Conservation (phyloP, 2,797 vertebrate species). For the Rhinichthys osculus region DNA sequence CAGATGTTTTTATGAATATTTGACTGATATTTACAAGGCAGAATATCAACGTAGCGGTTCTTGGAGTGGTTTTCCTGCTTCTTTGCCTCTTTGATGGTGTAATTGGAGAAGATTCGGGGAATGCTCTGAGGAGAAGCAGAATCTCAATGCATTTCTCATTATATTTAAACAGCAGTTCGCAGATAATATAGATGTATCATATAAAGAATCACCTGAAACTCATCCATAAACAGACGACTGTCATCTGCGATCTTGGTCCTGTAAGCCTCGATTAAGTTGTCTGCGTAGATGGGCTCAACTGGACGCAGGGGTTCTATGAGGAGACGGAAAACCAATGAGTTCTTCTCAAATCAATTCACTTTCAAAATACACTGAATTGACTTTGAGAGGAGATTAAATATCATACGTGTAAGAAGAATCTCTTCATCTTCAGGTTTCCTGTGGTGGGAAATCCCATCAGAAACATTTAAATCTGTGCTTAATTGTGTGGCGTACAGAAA, state of each 20-base stretch:
- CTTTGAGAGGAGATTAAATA: not conserved
- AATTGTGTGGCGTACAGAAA: no score
- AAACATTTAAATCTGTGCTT: not conserved
- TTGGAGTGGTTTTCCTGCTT: constrained; percentile 85
- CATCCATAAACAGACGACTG: constrained; percentile 90
- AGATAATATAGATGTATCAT: not conserved
- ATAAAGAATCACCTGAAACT: constrained; percentile 88
- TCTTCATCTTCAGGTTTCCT: constrained; percentile 58
- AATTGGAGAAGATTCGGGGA: constrained; percentile 90
- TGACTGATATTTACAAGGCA: constrained; percentile 87
- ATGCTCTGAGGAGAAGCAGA: constrained; percentile 83
- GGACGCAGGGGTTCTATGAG: constrained; percentile 78
- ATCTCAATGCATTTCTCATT: not conserved
- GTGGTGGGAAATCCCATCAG: constrained; percentile 57
- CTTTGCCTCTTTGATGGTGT: constrained; percentile 89
- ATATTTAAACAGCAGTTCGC: not conserved
- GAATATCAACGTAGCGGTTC: constrained; percentile 97
- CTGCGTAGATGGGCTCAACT: constrained; percentile 89
- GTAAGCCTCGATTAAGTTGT: constrained; percentile 85
- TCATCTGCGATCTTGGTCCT: constrained; percentile 94
- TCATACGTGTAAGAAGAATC: constrained; percentile 74
- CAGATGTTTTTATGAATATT: not conserved
- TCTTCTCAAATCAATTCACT: not conserved
- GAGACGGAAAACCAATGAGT: not conserved
- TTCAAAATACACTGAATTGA: not conserved